A percentile compares a stretch with the other conserved stretches of the same genome.
Conservation (phyloP, 2,888 invertebrate genomes). For the Didymodactylos carnosus region DNA sequence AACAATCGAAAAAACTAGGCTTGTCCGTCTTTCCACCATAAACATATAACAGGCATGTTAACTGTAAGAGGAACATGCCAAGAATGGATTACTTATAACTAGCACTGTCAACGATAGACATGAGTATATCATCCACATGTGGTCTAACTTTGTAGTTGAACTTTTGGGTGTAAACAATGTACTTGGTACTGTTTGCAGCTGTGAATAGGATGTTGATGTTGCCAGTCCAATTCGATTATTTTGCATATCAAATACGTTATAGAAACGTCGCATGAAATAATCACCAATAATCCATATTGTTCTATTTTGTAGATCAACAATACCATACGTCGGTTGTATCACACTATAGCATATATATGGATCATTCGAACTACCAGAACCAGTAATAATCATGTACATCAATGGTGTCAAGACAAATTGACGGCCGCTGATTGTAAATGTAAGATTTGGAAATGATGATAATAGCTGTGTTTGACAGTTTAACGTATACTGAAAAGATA, state of each 20-base stretch:
- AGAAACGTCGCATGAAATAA: neutral
- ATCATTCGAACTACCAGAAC: neutral
- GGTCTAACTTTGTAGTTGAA: no score
- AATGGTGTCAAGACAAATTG: neutral
- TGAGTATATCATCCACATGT: no score
- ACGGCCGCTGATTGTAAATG: neutral
- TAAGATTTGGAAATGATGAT: neutral
- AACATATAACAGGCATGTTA: no score
- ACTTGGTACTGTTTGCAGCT: neutral
- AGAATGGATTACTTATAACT: no score
- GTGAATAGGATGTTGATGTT: neutral
- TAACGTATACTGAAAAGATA: neutral
- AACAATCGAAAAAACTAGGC: no score
- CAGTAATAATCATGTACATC: neutral
- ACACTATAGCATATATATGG: neutral
- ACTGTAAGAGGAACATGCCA: no score
- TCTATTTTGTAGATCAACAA: neutral
- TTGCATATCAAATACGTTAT: neutral
- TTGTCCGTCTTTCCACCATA: no score
- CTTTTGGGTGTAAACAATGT: no score
- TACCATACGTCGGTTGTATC: neutral
- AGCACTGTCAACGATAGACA: no score
- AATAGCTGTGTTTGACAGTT: neutral
- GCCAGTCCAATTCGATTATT: neutral
- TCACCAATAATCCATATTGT: neutral